These are phyloP conservation scores for Ctenopoma multispine DNA, from an alignment of 2,797 vertebrate genomes.

Conservation along the genomic window DNA sequence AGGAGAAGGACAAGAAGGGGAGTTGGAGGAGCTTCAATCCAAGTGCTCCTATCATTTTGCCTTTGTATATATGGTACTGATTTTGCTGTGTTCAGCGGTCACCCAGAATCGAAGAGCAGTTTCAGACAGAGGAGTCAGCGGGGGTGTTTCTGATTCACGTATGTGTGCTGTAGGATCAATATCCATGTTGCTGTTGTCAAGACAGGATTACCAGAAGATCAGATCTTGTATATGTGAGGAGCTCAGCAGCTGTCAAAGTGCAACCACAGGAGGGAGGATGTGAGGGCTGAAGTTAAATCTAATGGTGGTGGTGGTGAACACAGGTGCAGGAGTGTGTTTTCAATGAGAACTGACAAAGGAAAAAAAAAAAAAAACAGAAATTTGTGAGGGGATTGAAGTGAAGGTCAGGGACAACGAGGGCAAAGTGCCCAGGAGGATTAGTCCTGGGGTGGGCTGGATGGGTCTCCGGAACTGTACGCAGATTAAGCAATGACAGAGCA, in stretches of 20 bases:
- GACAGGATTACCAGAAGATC: slow-evolving; percentile 76
- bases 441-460: slow-evolving; percentile 41
- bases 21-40: neutral
- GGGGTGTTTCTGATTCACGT: neutral
- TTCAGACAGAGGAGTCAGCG: neutral
- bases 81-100: neutral
- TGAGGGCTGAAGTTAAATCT: neutral
- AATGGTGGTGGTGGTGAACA: neutral
- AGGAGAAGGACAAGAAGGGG: neutral
- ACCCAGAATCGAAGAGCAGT: neutral
- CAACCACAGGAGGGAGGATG: slow-evolving; percentile 31
- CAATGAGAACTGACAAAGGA: slow-evolving; percentile 12
- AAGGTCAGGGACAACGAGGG: slow-evolving; percentile 59
- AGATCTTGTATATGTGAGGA: slow-evolving; percentile 66
- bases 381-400: slow-evolving; percentile 26
- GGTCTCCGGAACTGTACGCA: slow-evolving; percentile 51
- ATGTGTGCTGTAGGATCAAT: slow-evolving; percentile 68
- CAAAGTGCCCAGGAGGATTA: slow-evolving; percentile 64
- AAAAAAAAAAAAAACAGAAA: neutral
- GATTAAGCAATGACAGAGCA: slow-evolving; percentile 72
- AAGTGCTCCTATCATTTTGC: slow-evolving; percentile 5
- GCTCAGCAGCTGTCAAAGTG: slow-evolving; percentile 45
- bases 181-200: slow-evolving; percentile 69
- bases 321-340: neutral
- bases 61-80: neutral